Evolutionary conservation across 1,140 invertebrate genomes (phyloP).

Genomic region (Drosophila biarmipes): DNA sequence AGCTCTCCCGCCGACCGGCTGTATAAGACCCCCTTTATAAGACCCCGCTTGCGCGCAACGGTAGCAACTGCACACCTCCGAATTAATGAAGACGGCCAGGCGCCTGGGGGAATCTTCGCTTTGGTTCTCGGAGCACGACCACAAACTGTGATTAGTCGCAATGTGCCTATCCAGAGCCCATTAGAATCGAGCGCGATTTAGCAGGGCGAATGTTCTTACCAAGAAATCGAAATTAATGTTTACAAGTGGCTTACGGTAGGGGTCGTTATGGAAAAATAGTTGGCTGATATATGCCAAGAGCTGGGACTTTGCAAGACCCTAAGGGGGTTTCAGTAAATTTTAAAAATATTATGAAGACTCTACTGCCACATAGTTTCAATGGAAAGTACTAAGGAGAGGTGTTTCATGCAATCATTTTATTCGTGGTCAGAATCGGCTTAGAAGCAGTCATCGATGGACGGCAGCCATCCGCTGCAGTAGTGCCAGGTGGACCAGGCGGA

Average conservation of each 20-base stretch:
- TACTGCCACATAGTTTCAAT: too few relatives aligned
- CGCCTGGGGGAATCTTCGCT: conserved; percentile 20
- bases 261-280: background rate
- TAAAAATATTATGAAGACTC: too few relatives aligned
- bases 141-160: conserved; percentile 28
- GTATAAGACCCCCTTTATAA: conserved; percentile 13
- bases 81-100: conserved; percentile 36
- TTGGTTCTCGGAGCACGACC: conserved; percentile 4
- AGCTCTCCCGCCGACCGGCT: background rate
- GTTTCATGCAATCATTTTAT: conserved; percentile 6
- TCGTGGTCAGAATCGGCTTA: conserved; percentile 23
- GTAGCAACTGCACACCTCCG: conserved; percentile 13
- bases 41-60: conserved; percentile 1
- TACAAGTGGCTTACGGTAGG: background rate
- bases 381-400: background rate
- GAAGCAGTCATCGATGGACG: conserved; percentile 67
- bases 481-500: too few relatives aligned
- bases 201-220: background rate
- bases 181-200: conserved; percentile 9
- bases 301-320: too few relatives aligned
- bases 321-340: too few relatives aligned
- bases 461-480: too few relatives aligned
- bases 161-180: conserved; percentile 13
- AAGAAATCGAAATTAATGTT: background rate
- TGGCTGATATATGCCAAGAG: too few relatives aligned